These are phyloP conservation scores for Clavelina lepadiformis DNA, from an alignment of 23 tunicate species.

Conservation along the genomic window DNA sequence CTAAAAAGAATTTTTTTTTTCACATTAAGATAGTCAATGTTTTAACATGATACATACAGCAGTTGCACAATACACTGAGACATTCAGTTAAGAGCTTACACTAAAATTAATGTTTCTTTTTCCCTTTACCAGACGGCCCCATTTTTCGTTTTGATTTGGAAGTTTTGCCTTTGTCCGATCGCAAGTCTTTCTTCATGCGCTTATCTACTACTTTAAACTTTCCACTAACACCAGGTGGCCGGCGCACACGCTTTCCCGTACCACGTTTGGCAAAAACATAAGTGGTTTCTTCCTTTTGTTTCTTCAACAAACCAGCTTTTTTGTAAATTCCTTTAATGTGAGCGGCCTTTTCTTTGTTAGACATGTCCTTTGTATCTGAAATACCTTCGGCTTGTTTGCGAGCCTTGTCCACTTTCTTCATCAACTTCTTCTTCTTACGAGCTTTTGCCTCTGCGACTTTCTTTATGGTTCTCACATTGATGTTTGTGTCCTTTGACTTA, in stretches of 20 bases:
- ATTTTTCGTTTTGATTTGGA: slow-evolving; percentile 1
- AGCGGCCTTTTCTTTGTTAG: slow-evolving; percentile 73
- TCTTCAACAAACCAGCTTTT: slow-evolving; percentile 77
- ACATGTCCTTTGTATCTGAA: slow-evolving; percentile 62
- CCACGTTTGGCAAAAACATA: slow-evolving; percentile 87
- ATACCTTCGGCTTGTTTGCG: slow-evolving; percentile 72
- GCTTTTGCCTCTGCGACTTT: slow-evolving; percentile 97
- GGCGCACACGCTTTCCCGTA: slow-evolving; percentile 70
- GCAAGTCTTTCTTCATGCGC: slow-evolving; percentile 94
- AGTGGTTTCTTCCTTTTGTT: slow-evolving; percentile 86
- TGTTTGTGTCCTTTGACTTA: slow-evolving; percentile 41
- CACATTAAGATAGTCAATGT: too few relatives aligned
- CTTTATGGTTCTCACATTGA: slow-evolving; percentile 85
- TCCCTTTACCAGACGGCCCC: too few relatives aligned
- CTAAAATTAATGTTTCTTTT: too few relatives aligned
- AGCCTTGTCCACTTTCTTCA: slow-evolving; percentile 76
- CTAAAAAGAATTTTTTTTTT: too few relatives aligned
- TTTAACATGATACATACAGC: too few relatives aligned
- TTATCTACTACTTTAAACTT: slow-evolving; percentile 87
- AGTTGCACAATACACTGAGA: too few relatives aligned
- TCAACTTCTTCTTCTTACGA: slow-evolving; percentile 51
- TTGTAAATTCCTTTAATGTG: slow-evolving; percentile 80
- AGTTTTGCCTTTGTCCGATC: slow-evolving; percentile 39
- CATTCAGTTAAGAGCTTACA: too few relatives aligned
- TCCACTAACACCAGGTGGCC: slow-evolving; percentile 94